phyloP scores from a whole-genome alignment of 2,888 invertebrate genomes.

The Phymatocera aterrima region DNA sequence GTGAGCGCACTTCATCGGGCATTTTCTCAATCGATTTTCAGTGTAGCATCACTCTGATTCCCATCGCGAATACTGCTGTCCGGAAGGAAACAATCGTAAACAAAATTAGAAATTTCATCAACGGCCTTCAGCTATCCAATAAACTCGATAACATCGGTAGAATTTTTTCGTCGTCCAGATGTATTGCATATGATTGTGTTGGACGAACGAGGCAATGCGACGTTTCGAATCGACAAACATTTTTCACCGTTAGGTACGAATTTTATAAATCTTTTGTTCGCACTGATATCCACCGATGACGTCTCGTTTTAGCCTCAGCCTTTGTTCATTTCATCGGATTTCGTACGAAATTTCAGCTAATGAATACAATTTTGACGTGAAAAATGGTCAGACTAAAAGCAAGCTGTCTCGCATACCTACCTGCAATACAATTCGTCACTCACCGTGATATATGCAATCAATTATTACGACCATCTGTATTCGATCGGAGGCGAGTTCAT shows the following conservation, averaged over 20 bases:
- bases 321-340: constrained; percentile 25
- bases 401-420: constrained; percentile 13
- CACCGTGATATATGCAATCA: neutral
- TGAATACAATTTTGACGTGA: constrained; percentile 25
- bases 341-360: constrained; percentile 9
- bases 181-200: neutral
- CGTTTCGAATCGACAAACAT: constrained; percentile 4
- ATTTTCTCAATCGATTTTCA: too few species aligned
- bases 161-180: neutral
- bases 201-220: neutral
- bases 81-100: neutral
- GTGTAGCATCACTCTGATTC: too few species aligned
- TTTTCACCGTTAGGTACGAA: constrained; percentile 22
- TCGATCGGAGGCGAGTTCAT: constrained; percentile 12
- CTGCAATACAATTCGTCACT: constrained; percentile 13
- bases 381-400: constrained; percentile 34
- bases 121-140: too few species aligned
- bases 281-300: neutral
- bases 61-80: too few species aligned
- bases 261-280: constrained; percentile 20
- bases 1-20: too few species aligned
- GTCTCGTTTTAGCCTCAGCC: neutral
- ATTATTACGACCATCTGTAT: constrained; percentile 24
- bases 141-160: too few species aligned
- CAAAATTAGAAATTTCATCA: neutral